Evolutionary conservation across 2,113 vertebrate species (phyloP), one percentile per base, ranked within the genome.

Genomic region (Hystrix cristata): DNA sequence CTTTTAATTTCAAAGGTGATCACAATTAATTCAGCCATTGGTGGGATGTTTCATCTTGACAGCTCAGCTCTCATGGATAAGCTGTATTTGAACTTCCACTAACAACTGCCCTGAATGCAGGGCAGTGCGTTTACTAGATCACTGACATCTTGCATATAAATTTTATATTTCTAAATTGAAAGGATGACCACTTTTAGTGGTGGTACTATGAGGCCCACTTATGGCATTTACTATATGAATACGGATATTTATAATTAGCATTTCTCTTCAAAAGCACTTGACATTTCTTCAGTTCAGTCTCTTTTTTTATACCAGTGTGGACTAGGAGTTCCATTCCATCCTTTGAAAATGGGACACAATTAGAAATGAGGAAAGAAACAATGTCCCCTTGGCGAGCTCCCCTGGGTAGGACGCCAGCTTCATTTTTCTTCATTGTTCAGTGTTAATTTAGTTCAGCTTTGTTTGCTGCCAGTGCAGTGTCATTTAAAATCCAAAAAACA

Each of bases 371-470:
- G 34, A 94, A 64, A 79, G 65, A 85, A 97, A 87, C 78, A 78
- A 15, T 89, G 29, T 74, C 97, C 29, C 69, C 78, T 87, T 95
- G 91, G 87, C 72, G 67, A 62, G 65, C 38, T 95, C 88, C 83
- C 87, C 48, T 46, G 85, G 60, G 65, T 94, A 82, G 65, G 76
- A 85, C 43, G 90, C 90, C 90, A 96, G 60, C 55, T 96, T 96
- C 94, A 92, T 95, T 97, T 97, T 95, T 86, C 90, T 69, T 94
- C 87, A 31, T 90, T 91, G 71, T 94, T 96, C 89, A 64, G 25
- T 83, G 90, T 90, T 97, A 95, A 96, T 97, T 97, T 90, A 65
- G 29, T 96, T 95, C 71, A 82, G 65, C 19, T 95, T 65, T 96
- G 87, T 96, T 97, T 97, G 84, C 74, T 96, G 76, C 71, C 65